A percentile compares a stretch with the other conserved stretches of the same genome.
phyloP scores from a whole-genome alignment of 2,113 vertebrate genomes.

The Lampris incognitus region DNA sequence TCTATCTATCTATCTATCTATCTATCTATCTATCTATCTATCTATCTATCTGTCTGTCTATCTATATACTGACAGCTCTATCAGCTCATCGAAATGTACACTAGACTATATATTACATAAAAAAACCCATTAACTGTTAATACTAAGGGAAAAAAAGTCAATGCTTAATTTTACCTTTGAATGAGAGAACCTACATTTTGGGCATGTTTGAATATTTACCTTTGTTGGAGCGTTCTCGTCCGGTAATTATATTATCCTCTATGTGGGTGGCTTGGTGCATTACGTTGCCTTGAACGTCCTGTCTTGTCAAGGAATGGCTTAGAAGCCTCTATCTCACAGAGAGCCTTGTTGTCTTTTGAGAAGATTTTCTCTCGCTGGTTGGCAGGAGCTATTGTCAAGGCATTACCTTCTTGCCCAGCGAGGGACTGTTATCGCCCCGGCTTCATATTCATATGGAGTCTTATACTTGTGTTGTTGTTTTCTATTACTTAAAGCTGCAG shows the following conservation, averaged over 20 bases:
- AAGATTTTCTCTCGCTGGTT: constrained; percentile 79
- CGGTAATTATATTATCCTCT: constrained; percentile 77
- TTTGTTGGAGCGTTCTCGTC: constrained; percentile 56
- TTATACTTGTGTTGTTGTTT: constrained; percentile 65
- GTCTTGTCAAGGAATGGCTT: constrained; percentile 80
- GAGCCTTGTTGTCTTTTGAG: constrained; percentile 81
- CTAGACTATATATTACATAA: no score
- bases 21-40: no score
- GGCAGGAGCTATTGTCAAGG: constrained; percentile 82
- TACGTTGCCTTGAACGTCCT: constrained; percentile 77
- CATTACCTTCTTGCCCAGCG: constrained; percentile 81
- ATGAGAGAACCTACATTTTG: constrained; percentile 13
- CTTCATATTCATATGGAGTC: constrained; percentile 81
- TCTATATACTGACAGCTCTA: no score
- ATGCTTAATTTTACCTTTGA: constrained; percentile 9
- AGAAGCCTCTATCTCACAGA: constrained; percentile 74
- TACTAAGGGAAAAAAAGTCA: neutral
- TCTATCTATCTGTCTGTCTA: no score
- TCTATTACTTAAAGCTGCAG: constrained; percentile 82
- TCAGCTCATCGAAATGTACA: no score
- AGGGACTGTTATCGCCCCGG: constrained; percentile 84
- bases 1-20: no score
- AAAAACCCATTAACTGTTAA: no score
- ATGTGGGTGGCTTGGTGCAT: constrained; percentile 78
- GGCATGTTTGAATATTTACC: constrained; percentile 50